phyloP scores from a whole-genome alignment of 2,797 vertebrate species.

The Margarornis squamiger region DNA sequence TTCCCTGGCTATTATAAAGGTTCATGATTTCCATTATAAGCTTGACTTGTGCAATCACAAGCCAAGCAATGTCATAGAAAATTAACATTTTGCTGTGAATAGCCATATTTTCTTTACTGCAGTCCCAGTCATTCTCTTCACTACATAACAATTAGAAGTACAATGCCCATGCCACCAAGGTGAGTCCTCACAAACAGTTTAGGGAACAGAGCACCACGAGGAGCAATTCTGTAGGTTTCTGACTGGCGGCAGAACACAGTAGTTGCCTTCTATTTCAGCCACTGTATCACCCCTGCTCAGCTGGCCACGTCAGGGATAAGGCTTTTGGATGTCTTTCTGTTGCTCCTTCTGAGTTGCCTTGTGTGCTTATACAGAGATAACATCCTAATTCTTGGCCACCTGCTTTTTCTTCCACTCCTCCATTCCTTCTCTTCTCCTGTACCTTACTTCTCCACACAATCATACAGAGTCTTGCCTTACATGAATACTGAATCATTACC shows the following conservation, averaged over 20 bases:
- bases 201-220: fast-evolving
- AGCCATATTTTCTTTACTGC: neutral
- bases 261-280: neutral
- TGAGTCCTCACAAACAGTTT: neutral
- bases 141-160: neutral
- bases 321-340: neutral
- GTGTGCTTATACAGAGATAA: neutral
- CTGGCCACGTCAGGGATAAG: neutral
- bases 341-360: neutral
- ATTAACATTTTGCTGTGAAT: neutral
- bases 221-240: neutral
- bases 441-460: neutral
- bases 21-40: neutral
- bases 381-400: neutral
- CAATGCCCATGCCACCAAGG: fast-evolving
- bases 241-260: neutral
- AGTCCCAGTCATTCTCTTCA: neutral
- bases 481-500: neutral
- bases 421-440: neutral
- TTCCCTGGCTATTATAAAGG: neutral
- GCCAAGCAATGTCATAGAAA: neutral
- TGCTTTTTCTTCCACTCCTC: neutral
- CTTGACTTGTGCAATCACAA: neutral
- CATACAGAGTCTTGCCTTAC: neutral
- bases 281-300: neutral